A percentile compares a stretch with the other conserved stretches of the same genome.
These are phyloP conservation scores for Hydrolagus colliei DNA, from an alignment of 2,797 vertebrate genomes.

Conservation along the genomic window DNA sequence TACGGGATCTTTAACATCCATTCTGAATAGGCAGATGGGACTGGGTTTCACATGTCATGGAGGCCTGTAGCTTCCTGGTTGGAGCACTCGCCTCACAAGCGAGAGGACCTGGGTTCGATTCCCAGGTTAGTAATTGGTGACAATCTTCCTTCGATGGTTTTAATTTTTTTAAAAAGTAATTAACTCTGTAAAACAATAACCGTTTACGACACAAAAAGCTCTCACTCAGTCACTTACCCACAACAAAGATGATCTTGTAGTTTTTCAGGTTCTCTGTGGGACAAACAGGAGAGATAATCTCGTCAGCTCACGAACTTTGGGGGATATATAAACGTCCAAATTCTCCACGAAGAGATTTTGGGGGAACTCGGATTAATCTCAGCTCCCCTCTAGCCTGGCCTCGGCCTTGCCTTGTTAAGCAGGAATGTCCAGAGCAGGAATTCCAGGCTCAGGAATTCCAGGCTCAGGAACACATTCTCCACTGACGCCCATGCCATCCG, in stretches of 20 bases:
- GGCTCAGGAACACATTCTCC: no score
- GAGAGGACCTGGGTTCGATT: no score
- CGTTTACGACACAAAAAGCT: background rate
- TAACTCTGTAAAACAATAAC: background rate
- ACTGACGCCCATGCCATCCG: background rate
- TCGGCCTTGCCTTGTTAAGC: no score
- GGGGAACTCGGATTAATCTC: background rate
- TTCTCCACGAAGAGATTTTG: background rate
- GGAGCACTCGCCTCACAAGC: no score
- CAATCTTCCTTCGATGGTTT: no score
- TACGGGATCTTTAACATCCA: no score
- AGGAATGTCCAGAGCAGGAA: background rate
- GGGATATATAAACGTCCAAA: background rate
- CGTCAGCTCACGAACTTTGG: no score
- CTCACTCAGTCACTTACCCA: constrained; percentile 71
- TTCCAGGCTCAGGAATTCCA: no score
- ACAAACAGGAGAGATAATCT: constrained; percentile 33
- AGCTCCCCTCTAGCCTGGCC: background rate
- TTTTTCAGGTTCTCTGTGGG: constrained; percentile 85
- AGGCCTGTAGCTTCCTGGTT: no score
- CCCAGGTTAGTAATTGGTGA: no score
- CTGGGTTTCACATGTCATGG: no score
- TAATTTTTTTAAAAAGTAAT: background rate
- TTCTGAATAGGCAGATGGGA: no score
- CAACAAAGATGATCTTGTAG: constrained; percentile 94